Evolutionary conservation across 30 jellyfish, hydroid and myxozoan species (phyloP), one percentile per base, ranked within the genome.

Genomic region (Clytia hemisphaerica): DNA sequence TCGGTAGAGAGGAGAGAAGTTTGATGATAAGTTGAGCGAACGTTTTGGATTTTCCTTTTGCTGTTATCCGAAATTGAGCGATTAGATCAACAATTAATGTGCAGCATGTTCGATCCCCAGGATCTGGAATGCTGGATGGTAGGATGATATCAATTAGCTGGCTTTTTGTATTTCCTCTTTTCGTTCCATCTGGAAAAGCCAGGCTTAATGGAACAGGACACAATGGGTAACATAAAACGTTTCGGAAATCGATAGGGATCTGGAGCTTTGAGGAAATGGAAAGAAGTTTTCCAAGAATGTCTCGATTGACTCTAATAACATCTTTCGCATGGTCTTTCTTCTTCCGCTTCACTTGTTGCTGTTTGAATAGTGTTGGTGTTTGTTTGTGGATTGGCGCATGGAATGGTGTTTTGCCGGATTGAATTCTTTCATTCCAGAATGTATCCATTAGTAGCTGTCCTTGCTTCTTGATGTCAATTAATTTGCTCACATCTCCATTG

Each of bases 161-260:
- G 27, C 65, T 50, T 21, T 50, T 50, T 50, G 14, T 6, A 9
- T 15, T 50, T 50, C 22, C 10, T 21, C 65, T 14, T 28, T 50
- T 50, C 27, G 65, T 7, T 50, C 65, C 65, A 50, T 50, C 65
- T 50, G 65, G 65, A 21, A 50, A 50, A 7, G 65, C 65, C 65
- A 50, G 6, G 22, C 65, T 50, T 15, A 50, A 28, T 9, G 65
- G 65, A 21, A 7, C 14, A 7, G 65, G 6, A 21, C 22, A 50
- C 27, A 50, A 21, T 7, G 65, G 27, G 22, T 50, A 50, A 15
- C 10, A 9, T 14, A 50, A 21, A 28, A 28, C 65, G 22, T 7
- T 14, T 14, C 22, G 14, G 65, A 50, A 50, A 21, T 50, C 27
- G 27, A 50, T 50, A 50, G 27, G 65, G 28, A 9, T 50, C 27